Evolutionary conservation across 2,113 vertebrate species (phyloP), one percentile per base, ranked within the genome.

Genomic region (Seriola dumerili): DNA sequence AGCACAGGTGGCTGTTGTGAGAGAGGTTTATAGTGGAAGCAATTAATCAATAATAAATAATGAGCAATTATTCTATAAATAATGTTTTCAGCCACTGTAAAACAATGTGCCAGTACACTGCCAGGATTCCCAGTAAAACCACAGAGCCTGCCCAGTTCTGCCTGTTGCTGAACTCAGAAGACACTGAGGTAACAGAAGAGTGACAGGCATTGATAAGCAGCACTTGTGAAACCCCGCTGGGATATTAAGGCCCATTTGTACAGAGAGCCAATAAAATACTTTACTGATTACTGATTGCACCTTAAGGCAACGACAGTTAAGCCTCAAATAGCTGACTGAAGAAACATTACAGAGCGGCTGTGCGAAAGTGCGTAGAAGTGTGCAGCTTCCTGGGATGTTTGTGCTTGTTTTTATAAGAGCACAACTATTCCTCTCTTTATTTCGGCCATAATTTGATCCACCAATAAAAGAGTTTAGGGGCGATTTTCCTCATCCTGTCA

Each of bases 171-270:
- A 50, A 19, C n/a, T 23, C 32, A 25, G 25, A 38, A 29, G 42
- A 58, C 59, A 13, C 34, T 75, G 6, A 44, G 44, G 29, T 29
- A 13, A 54, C 25, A 46, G 46, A 62, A 21, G 36, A 55, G 46
- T 55, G 57, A 5, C 21, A 61, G 12, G 25, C 68, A 54, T 13
- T 80, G 59, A 86, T 83, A 48, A 80, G 59, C 81, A 67, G 62
- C 80, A 70, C 78, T 76, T 52, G 25, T 62, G 50, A 46, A 66
- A 19, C 44, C 58, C 72, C 58, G 76, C 62, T 63, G 72, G 79
- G 77, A 70, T 80, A 88, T 89, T 25, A 84, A 10, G 19, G 59
- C 52, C 72, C 78, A 75, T 87, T 80, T 84, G 74, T 57, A 55
- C 52, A 52, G 69, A 76, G 55, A 83, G 36, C 52, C 12, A 7